phyloP scores from a whole-genome alignment of 1,140 invertebrate species.

The Leptinotarsa undecemlineata region DNA sequence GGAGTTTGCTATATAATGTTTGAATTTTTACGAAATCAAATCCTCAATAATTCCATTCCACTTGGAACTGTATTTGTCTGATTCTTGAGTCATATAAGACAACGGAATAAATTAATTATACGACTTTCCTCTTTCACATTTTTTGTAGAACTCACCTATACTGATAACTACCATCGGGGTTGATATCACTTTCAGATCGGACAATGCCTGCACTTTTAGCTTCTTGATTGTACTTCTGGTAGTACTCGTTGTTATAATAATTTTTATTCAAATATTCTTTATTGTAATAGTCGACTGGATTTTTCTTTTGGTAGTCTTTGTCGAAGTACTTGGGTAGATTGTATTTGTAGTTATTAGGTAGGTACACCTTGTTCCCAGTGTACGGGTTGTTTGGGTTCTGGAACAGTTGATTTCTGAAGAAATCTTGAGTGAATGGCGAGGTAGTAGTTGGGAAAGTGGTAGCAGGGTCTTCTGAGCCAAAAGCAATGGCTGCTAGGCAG shows the following conservation, averaged over 20 bases:
- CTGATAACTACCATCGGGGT: conserved; percentile 27
- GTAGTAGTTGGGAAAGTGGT: background rate
- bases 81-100: no score
- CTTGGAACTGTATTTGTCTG: no score
- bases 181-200: conserved; percentile 17
- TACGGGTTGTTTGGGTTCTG: conserved; percentile 14
- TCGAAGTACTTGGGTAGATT: background rate
- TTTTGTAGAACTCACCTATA: conserved; percentile 10
- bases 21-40: no score
- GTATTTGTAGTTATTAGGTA: background rate
- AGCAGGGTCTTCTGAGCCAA: background rate
- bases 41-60: no score
- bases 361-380: background rate
- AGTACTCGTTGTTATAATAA: background rate
- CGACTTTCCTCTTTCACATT: no score
- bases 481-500: background rate
- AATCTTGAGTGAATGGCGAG: background rate
- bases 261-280: conserved; percentile 4
- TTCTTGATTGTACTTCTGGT: conserved; percentile 13
- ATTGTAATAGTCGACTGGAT: background rate
- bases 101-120: no score
- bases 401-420: background rate
- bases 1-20: no score
- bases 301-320: conserved; percentile 13
- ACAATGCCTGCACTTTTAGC: conserved; percentile 15